A percentile compares a stretch with the other conserved stretches of the same genome.
These are phyloP conservation scores for Aleiodes alternator DNA, from an alignment of 2,888 invertebrate genomes.

Conservation along the genomic window DNA sequence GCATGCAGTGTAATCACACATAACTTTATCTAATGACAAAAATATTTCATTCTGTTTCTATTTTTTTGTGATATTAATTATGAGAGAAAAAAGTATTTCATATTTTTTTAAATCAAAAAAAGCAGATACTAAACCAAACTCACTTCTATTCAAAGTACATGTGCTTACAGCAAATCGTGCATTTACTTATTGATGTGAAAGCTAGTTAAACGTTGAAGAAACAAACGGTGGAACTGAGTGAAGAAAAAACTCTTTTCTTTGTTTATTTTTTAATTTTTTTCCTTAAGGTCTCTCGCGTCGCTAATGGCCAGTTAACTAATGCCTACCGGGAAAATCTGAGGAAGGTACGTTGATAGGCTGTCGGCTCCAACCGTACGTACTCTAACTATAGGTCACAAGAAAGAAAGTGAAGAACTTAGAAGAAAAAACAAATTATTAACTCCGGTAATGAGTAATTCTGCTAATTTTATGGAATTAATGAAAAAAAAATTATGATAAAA, in stretches of 20 bases:
- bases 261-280: constrained; percentile 75
- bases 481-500: background rate
- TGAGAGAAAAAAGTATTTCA: too few species aligned
- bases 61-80: too few species aligned
- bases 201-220: constrained; percentile 30
- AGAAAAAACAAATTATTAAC: background rate
- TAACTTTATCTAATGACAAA: too few species aligned
- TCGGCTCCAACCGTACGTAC: constrained; percentile 65
- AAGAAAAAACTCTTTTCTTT: background rate
- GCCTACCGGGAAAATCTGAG: constrained; percentile 82
- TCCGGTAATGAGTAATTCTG: too few species aligned
- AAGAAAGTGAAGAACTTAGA: constrained; percentile 30
- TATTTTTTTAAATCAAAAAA: background rate
- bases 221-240: background rate
- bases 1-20: too few species aligned
- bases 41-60: too few species aligned
- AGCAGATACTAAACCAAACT: constrained; percentile 11
- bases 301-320: constrained; percentile 81
- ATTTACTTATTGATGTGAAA: constrained; percentile 40
- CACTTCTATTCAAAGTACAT: constrained; percentile 11
- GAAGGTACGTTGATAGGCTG: constrained; percentile 70
- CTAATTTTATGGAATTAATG: too few species aligned
- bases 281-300: constrained; percentile 82
- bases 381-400: constrained; percentile 53
- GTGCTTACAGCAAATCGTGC: constrained; percentile 44